These are phyloP conservation scores for Perca fluviatilis DNA, from an alignment of 2,113 vertebrate species.

Conservation along the genomic window DNA sequence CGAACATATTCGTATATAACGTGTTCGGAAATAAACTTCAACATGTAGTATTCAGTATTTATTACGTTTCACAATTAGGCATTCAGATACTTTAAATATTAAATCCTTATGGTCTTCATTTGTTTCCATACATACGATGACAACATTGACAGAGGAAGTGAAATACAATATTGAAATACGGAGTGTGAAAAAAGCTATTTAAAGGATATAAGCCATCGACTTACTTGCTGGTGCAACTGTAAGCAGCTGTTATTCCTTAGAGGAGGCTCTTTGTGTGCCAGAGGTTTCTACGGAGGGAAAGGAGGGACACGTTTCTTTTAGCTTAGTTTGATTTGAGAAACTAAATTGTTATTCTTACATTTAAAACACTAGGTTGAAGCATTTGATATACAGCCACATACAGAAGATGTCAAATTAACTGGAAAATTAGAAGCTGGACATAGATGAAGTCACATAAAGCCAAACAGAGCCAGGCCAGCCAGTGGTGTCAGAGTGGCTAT, in stretches of 20 bases:
- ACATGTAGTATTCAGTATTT: not conserved
- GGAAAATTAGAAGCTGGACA: not conserved
- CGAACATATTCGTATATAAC: not conserved
- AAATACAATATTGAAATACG: not conserved
- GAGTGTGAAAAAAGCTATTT: not conserved
- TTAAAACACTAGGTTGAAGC: slow-evolving; percentile 58
- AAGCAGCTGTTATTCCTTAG: slow-evolving; percentile 86
- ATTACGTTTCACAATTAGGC: not conserved
- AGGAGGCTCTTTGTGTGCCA: slow-evolving; percentile 85
- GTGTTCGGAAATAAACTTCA: not conserved
- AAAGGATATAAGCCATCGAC: slow-evolving; percentile 39
- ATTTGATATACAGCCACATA: slow-evolving; percentile 14
- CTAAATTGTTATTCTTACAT: not conserved
- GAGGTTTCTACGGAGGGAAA: slow-evolving; percentile 80
- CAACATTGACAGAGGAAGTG: not conserved
- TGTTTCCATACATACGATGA: slow-evolving; percentile 1
- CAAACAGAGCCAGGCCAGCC: slow-evolving; percentile 14
- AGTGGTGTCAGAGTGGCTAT: not conserved
- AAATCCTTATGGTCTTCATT: not conserved
- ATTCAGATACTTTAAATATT: not conserved
- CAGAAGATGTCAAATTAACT: not conserved
- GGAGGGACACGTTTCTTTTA: slow-evolving; percentile 61
- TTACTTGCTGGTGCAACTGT: slow-evolving; percentile 88
- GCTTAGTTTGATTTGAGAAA: slow-evolving; percentile 47
- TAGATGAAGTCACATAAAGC: slow-evolving; percentile 19